Evolutionary conservation across 2,888 invertebrate species (phyloP), one percentile per base, ranked within the genome.

Genomic region (Heliconius charithonia): DNA sequence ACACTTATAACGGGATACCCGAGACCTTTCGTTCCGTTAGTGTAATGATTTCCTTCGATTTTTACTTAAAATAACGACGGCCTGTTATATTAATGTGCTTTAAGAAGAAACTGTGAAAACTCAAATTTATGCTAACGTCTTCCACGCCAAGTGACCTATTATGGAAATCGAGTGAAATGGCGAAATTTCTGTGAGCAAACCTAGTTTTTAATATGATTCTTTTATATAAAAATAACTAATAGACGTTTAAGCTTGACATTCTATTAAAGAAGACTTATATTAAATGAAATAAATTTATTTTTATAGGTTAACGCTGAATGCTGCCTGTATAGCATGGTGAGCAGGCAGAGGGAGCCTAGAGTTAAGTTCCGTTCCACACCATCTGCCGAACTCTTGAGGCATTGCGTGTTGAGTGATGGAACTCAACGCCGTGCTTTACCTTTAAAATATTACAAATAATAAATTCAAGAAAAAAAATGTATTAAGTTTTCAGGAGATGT

Each of bases 41-140:
- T 62, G 72, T 80, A 81, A 81, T 81, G 79, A 81, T 81, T 81
- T 79, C 76, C 78, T 74, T 80, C 81, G 79, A 81, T 81, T 81
- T 81, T 81, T 81, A 80, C 79, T 80, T 80, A 76, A 77, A 79
- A 79, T 81, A 81, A 80, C 75, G 77, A 76, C 37, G 72, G 80
- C 77, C 77, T 41, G 74, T 73, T 77, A 81, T 81, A 81, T 81
- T 81, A 79, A 81, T 77, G 78, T 69, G 66, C 73, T 79, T 77
- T 65, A 79, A 77, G 77, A 81, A 80, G 77, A 77, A 81, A 81
- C 80, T 80, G 81, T 73, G 80, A 72, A 75, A 79, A 81, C 75
- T 76, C 79, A 56, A 80, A 77, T 80, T 81, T 77, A 81, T 79
- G 79, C 77, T 80, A 77, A 79, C 79, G 79, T 81, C 77, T 77